Percentiles rank a stretch among this genome's conserved stretches.
phyloP scores from a whole-genome alignment of 1,140 invertebrate species.

The Drosophila albomicans region DNA sequence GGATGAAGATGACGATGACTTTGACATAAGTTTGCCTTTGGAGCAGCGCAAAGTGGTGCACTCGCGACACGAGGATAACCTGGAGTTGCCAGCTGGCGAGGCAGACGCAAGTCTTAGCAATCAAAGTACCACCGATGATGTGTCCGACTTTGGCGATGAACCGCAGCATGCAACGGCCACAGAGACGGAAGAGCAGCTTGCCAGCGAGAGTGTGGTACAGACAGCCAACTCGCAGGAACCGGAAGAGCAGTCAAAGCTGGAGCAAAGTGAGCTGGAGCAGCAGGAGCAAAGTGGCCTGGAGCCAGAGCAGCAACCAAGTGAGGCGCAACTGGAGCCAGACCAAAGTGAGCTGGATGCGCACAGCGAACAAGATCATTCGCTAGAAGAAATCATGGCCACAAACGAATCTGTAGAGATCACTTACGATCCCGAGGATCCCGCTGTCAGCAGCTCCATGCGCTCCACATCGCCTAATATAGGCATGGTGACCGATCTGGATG shows the following conservation, averaged over 20 bases:
- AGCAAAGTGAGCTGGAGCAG: background rate
- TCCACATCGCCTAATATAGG: conserved; percentile 46
- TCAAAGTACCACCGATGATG: conserved; percentile 80
- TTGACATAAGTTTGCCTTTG: conserved; percentile 68
- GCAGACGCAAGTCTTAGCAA: conserved; percentile 58
- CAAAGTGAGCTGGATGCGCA: conserved; percentile 1
- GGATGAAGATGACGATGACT: conserved; percentile 57
- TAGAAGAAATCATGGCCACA: conserved; percentile 77
- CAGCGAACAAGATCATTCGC: conserved; percentile 76
- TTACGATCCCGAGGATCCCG: conserved; percentile 62
- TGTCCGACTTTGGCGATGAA: conserved; percentile 76
- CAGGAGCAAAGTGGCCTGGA: background rate
- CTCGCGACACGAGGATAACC: conserved; percentile 61
- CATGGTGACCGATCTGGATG: conserved; percentile 63
- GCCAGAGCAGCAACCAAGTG: conserved; percentile 14
- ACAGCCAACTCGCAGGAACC: background rate
- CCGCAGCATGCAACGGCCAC: conserved; percentile 32
- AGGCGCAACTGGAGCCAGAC: background rate
- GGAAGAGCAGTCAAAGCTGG: conserved; percentile 12
- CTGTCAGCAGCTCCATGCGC: conserved; percentile 14
- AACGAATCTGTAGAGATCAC: conserved; percentile 78
- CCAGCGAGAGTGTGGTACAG: conserved; percentile 10
- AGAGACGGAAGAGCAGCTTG: conserved; percentile 27
- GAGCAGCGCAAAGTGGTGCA: conserved; percentile 52
- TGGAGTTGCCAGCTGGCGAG: conserved; percentile 21